Base-by-base conservation (phyloP, 2,113 vertebrate genomes). In the Malurus elegans region DNA sequence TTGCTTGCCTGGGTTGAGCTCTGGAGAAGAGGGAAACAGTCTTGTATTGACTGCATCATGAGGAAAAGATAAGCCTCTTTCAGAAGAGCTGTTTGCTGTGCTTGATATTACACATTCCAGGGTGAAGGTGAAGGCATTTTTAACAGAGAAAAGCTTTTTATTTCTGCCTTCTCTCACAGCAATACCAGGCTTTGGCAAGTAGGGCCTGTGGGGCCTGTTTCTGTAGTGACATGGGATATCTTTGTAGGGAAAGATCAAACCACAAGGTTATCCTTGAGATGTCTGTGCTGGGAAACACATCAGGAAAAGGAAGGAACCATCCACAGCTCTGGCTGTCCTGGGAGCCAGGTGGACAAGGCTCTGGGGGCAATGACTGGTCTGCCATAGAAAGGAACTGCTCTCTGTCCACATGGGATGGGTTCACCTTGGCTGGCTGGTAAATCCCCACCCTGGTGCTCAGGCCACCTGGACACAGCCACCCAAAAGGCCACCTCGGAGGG, bases 371-470 rank as follows among this genome's bases (percentile, higher is more conserved):
- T 9, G 15, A 4, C 38, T 7, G 16, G 18, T 51, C 53, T 65
- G 18, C 80, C 24, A 20, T 18, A 34, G 36, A 69, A 31, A 48
- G 19, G 31, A 48, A 0, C 38, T 53, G 25, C 23, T 71, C 14
- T 83, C 31, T 81, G 34, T 51, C 29, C 50, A 18, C 17, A 1
- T 12, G 36, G 18, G 18, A 28, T 72, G 26, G 18, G 12, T 18
- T 84, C 50, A n/a, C 60, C n/a, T 65, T 36, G 54, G 13, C 36
- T 67, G 50, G 18, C 14, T 89, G 69, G 64, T 31, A 69, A 62
- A 48, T 1, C 0, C 18, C 48, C 25, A 65, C 24, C 5, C n/a
- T 79, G 13, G 11, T 2, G 0, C 34, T 71, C 1, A 3, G 29
- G 21, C 15, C 45, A 44, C 13, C 38, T 45, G 40, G 28, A 24